Base-by-base conservation (phyloP, 2,888 invertebrate species). In the Cataglyphis cursor region DNA sequence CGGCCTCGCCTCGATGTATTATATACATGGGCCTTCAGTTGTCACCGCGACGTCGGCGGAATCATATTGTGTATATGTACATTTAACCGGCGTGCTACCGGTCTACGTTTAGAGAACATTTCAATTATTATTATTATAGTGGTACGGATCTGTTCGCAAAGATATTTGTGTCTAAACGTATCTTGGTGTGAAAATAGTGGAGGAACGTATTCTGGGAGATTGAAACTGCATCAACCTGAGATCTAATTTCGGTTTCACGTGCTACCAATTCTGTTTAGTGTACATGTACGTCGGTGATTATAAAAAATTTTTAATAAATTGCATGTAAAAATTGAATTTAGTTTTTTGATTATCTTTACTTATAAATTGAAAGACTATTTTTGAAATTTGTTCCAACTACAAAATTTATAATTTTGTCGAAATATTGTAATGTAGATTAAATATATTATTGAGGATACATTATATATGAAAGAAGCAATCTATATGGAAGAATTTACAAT, bases 41-140 rank as follows among this genome's bases (percentile, higher is more conserved):
- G 93, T 92, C 93, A 93, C 88, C 88, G 92, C 91, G 92, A 91
- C 92, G 87, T 91, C 90, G 92, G 70, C 86, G 85, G 87, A 89
- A 90, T 62, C 82, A 70, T 83, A 31, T 65, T 81, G 76, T 31
- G 57, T 41, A 66, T 31, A 1, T 31, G 18, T 35, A 21, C 57
- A 41, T 31, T 70, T 6, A 12, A 38, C 28, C 31, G 41, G 38
- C 31, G 24, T 1, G 35, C 1, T 44, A 62, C n/a, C 10, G 59
- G 59, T 73, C 48, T 31, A 24, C 21, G n/a, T 21, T 51, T 28
- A 35, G 21, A 72, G 38, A 59, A 66, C 38, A n/a, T 6, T 57
- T 12, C 28, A 21, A 75, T 65, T 81, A 44, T 70, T 85, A 65
- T 83, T 48, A 28, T 15, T 28, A 38, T 21, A 31, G 44, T 57